Evolutionary conservation across 2,797 vertebrate species (phyloP).

Genomic region (Chloroceryle amazona): DNA sequence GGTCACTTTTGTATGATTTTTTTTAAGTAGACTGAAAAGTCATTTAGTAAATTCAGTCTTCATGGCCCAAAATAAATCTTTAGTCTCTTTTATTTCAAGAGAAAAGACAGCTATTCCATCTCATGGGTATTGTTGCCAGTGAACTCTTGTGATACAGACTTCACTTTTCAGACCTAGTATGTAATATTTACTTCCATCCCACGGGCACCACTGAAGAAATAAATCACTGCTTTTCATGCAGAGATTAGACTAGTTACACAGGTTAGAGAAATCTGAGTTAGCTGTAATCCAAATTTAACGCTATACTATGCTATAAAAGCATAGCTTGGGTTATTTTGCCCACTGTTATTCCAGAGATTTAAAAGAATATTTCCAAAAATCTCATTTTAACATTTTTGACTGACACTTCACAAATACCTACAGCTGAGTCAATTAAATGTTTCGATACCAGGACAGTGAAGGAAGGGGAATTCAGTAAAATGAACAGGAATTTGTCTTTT

Average conservation of each 20-base stretch:
- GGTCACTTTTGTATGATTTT: not conserved
- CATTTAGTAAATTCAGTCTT: not conserved
- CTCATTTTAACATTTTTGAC: not conserved
- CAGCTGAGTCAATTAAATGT: not conserved
- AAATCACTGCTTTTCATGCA: not conserved
- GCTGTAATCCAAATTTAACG: not conserved
- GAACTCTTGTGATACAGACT: not conserved
- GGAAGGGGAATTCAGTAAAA: not conserved
- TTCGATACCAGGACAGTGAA: not conserved
- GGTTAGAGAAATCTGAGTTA: not conserved
- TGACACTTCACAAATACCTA: not conserved
- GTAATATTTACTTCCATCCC: not conserved
- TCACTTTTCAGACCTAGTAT: not conserved
- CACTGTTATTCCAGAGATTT: not conserved
- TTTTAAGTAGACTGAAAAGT: not conserved
- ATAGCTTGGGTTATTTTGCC: not conserved
- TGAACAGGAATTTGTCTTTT: not conserved
- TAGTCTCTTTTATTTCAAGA: not conserved
- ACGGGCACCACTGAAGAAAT: not conserved
- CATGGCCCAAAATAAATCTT: not conserved
- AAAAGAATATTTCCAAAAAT: not conserved
- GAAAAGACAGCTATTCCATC: not conserved
- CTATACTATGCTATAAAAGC: not conserved
- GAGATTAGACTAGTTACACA: not conserved
- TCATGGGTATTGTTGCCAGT: not conserved